Evolutionary conservation across 1,140 invertebrate genomes (phyloP).

Genomic region (Papilio polytes): DNA sequence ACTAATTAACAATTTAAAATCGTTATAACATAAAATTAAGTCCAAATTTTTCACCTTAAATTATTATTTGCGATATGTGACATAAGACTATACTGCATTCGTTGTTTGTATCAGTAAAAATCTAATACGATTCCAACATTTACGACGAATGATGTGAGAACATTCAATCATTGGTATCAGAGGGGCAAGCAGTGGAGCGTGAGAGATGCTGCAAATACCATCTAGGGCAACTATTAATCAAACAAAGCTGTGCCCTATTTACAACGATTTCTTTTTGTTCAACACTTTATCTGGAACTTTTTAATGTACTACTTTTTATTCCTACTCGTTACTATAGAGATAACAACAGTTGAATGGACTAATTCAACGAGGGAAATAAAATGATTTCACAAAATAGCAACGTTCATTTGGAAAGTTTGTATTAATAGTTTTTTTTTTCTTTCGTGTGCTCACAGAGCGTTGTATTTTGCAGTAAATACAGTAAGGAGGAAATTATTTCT

Average conservation of each 20-base stretch:
- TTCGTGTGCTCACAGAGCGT: no score
- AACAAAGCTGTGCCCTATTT: slow-evolving; percentile 11
- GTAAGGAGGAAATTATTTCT: no score
- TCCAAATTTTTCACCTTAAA: no score
- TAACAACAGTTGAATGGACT: background rate
- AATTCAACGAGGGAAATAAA: background rate
- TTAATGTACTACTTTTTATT: background rate
- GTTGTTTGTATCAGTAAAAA: background rate
- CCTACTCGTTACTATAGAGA: background rate
- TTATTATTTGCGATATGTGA: no score
- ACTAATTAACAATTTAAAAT: background rate
- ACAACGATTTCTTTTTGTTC: slow-evolving; percentile 11
- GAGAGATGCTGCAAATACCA: slow-evolving; percentile 19
- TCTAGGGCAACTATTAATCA: slow-evolving; percentile 27
- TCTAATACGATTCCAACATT: background rate
- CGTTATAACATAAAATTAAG: background rate
- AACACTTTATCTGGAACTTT: background rate
- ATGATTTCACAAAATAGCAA: background rate
- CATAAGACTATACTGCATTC: background rate
- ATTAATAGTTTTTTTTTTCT: no score
- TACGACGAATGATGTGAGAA: background rate
- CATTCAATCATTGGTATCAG: slow-evolving; percentile 19
- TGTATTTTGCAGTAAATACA: no score
- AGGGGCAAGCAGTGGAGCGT: slow-evolving; percentile 14
- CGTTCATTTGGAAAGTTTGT: background rate